phyloP scores from a whole-genome alignment of 2,113 vertebrate genomes.

The Ammodytes dubius region DNA sequence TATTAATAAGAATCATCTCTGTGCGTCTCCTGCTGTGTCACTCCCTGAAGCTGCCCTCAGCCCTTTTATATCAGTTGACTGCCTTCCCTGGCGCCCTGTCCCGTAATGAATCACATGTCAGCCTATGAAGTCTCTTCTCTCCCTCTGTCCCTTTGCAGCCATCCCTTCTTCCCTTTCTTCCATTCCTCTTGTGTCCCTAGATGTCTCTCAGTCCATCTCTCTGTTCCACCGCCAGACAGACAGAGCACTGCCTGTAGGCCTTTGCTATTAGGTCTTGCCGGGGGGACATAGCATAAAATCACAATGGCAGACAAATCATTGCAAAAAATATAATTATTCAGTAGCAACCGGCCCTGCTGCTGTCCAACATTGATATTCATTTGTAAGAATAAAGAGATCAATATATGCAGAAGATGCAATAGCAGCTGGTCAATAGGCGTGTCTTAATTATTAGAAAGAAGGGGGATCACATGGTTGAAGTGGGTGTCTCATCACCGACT shows the following conservation, averaged over 20 bases:
- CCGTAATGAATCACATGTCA: slow-evolving; percentile 75
- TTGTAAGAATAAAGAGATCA: slow-evolving; percentile 56
- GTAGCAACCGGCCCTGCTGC: slow-evolving; percentile 8
- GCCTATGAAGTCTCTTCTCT: slow-evolving; percentile 41
- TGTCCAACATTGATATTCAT: slow-evolving; percentile 54
- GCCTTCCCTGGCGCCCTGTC: slow-evolving; percentile 57
- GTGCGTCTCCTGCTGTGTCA: slow-evolving; percentile 57
- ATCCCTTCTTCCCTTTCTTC: slow-evolving; percentile 12
- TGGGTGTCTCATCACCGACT: slow-evolving; percentile 60
- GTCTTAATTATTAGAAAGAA: slow-evolving; percentile 66
- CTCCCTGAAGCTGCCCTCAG: slow-evolving; percentile 41
- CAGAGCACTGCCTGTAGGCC: slow-evolving; percentile 32
- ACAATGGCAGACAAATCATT: slow-evolving; percentile 52
- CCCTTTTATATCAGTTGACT: slow-evolving; percentile 75
- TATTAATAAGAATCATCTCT: slow-evolving; percentile 82
- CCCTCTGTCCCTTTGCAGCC: slow-evolving; percentile 34
- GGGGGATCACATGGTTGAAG: slow-evolving; percentile 61
- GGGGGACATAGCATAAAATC: slow-evolving; percentile 38
- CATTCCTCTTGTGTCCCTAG: slow-evolving; percentile 32
- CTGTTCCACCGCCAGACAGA: slow-evolving; percentile 26
- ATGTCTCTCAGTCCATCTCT: slow-evolving; percentile 13
- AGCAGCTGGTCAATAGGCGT: slow-evolving; percentile 61
- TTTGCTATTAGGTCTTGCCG: slow-evolving; percentile 31
- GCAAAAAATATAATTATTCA: slow-evolving; percentile 52
- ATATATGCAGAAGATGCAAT: slow-evolving; percentile 59